Evolutionary conservation across 2,113 vertebrate species (phyloP).

Genomic region (Ptyas mucosa): DNA sequence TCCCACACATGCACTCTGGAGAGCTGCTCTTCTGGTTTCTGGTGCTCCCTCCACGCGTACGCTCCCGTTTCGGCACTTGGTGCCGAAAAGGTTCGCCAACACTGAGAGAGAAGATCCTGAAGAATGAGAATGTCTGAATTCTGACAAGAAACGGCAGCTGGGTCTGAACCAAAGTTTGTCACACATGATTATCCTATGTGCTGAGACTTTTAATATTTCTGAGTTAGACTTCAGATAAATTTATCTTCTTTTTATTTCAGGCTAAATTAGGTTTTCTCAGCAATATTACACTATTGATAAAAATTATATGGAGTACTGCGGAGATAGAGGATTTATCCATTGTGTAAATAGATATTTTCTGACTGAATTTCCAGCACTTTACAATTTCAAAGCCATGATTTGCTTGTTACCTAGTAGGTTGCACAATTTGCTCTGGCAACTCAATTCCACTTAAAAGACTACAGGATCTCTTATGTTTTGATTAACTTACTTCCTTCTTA

Average conservation of each 20-base stretch:
- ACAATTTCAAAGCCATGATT: not conserved
- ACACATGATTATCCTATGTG: not conserved
- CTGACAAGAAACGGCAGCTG: not conserved
- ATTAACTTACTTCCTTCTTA: not conserved
- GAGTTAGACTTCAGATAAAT: not conserved
- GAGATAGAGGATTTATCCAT: not conserved
- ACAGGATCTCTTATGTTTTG: not conserved
- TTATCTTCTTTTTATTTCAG: not conserved
- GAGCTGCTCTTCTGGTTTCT: too few relatives aligned
- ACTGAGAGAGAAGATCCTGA: not conserved
- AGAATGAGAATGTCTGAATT: not conserved
- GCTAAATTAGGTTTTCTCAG: not conserved
- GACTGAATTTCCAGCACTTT: not conserved
- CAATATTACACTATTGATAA: not conserved
- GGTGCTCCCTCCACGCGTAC: accelerated
- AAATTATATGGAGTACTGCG: not conserved
- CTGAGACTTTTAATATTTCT: not conserved
- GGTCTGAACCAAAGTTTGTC: not conserved
- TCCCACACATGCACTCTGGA: too few relatives aligned
- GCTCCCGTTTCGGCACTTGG: too few relatives aligned
- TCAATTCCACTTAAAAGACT: not conserved
- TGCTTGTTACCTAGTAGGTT: not conserved
- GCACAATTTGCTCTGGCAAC: not conserved
- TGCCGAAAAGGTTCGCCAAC: too few relatives aligned
- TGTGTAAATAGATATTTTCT: not conserved